Base-by-base conservation (phyloP, 2,888 invertebrate species). In the Loripinus fragilis region DNA sequence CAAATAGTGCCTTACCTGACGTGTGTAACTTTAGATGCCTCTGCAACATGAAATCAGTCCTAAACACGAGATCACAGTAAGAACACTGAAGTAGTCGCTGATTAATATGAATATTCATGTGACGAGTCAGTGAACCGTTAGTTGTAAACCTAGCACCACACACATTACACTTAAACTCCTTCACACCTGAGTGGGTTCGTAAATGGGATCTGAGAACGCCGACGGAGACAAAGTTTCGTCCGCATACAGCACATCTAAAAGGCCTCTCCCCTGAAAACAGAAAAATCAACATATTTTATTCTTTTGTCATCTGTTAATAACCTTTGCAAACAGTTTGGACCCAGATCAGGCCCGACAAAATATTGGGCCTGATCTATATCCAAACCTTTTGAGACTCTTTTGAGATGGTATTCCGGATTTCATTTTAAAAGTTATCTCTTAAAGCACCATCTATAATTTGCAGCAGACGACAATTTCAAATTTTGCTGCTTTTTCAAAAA, bases 261-360 rank as follows among this genome's bases (percentile, higher is more conserved):
- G 94, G 92, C 75, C 92, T 94, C 83, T 94, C 93, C 28, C 94
- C 93, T 75, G 91, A 25, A n/a, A 52, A 52, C 23, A 52, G 10
- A 25, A 15, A 45, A 45, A 12, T 38, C 7, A n/a, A n/a, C n/a
- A n/a, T n/a, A n/a, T n/a, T n/a, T n/a, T n/a, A n/a, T n/a, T n/a
- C n/a, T n/a, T n/a, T n/a, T n/a, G n/a, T n/a, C n/a, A n/a, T n/a
- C n/a, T n/a, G n/a, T n/a, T n/a, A n/a, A n/a, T n/a, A n/a, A n/a
- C n/a, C n/a, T n/a, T n/a, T n/a, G n/a, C n/a, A n/a, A n/a, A n/a
- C n/a, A n/a, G n/a, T n/a, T n/a, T n/a, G n/a, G n/a, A n/a, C n/a
- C n/a, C n/a, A n/a, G n/a, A n/a, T n/a, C n/a, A n/a, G n/a, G n/a
- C n/a, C n/a, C n/a, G n/a, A n/a, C n/a, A n/a, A n/a, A n/a, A n/a